Base-by-base conservation (phyloP, 2,113 vertebrate species). In the Bagarius yarrelli region DNA sequence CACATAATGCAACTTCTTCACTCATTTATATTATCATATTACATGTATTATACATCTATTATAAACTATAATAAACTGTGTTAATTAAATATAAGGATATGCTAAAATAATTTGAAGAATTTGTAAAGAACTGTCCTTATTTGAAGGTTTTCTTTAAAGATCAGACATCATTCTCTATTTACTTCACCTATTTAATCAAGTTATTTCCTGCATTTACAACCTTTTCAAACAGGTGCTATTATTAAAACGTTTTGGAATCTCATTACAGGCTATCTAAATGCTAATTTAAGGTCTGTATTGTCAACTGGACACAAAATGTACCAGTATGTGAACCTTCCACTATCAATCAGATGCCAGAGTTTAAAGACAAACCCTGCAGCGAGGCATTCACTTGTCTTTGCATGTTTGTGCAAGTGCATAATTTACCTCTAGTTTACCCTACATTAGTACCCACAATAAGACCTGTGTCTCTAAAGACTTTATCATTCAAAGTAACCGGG, bases 321-420 rank as follows among this genome's bases (percentile, higher is more conserved):
- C 81, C 86, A 85, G 85, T 86, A 86, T 81, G 86, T 88, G 89
- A 83, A 88, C 89, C 88, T 87, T 78, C 78, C 86, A 86, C 91
- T 88, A 93, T 93, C 91, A 92, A 92, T 93, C 92, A 91, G 85
- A 87, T 85, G 89, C 82, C 85, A 81, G 47, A 70, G 79, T 81
- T 80, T 87, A 86, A 87, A 89, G 85, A 81, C 85, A 76, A 82
- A 81, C 80, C 83, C 83, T 81, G 80, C 71, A 16, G 88, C 85
- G 82, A 88, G 90, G 89, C 83, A 89, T 93, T 93, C 89, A 92
- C 89, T 87, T 91, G 91, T 92, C 90, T 84, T 83, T 30, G 80
- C 36, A 82, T 93, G 87, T 93, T 93, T 92, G 90, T 91, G 90
- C 88, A 90, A 88, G 83, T 86, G 86, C 80, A 90, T 93, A 93